A percentile compares a stretch with the other conserved stretches of the same genome.
phyloP scores from a whole-genome alignment of 1,140 invertebrate species.

The Proales similis region DNA sequence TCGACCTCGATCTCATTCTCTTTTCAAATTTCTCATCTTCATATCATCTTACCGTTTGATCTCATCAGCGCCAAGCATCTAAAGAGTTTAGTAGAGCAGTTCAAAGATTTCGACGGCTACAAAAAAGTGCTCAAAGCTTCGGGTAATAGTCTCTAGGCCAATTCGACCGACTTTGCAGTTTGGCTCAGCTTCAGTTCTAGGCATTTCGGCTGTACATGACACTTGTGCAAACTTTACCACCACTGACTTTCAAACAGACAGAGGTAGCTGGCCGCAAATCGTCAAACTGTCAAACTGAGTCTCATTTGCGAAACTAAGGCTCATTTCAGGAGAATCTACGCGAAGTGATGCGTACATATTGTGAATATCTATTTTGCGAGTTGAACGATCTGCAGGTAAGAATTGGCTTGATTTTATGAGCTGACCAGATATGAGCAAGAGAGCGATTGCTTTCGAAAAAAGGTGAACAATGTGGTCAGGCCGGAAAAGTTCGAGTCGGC shows the following conservation, averaged over 20 bases:
- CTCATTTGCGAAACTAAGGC: background rate
- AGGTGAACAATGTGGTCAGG: slow-evolving; percentile 48
- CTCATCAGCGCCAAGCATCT: slow-evolving; percentile 40
- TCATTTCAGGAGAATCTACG: slow-evolving; percentile 41
- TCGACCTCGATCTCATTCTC: background rate
- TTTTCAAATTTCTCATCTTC: background rate
- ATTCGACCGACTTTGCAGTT: slow-evolving; percentile 18
- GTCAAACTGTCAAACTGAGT: background rate
- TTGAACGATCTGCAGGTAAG: slow-evolving; percentile 47
- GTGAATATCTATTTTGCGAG: slow-evolving; percentile 42
- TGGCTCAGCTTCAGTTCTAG: slow-evolving; percentile 38
- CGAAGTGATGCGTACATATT: slow-evolving; percentile 41
- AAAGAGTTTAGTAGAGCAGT: slow-evolving; percentile 43
- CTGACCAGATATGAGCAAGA: background rate
- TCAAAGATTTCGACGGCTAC: slow-evolving; percentile 45
- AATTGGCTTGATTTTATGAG: background rate
- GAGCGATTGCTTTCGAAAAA: slow-evolving; percentile 22
- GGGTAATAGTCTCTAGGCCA: slow-evolving; percentile 41
- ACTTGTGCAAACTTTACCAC: slow-evolving; percentile 42
- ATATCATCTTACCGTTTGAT: too few species aligned
- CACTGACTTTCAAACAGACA: slow-evolving; percentile 36
- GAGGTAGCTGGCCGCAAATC: slow-evolving; percentile 1
- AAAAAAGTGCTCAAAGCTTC: slow-evolving; percentile 42
- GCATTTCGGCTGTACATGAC: slow-evolving; percentile 45
- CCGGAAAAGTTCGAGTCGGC: slow-evolving; percentile 45